Percentiles rank a stretch among this genome's conserved stretches.
Conservation (phyloP, 2,797 vertebrate genomes). For the Tympanoctomys barrerae region DNA sequence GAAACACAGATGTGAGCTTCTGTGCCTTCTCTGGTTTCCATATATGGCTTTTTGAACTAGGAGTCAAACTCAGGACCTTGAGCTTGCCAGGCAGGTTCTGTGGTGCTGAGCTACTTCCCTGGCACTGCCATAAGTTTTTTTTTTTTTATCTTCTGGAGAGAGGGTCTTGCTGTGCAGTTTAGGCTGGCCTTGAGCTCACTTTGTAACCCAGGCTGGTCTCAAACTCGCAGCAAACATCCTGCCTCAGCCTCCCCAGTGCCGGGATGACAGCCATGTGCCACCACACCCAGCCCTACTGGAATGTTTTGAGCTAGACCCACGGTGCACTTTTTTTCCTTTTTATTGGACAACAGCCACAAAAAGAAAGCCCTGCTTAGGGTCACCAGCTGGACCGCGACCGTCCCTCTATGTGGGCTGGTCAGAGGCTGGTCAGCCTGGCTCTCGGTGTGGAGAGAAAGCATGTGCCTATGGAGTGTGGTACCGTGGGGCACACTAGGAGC, state of each 20-base stretch:
- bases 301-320: constrained; percentile 38
- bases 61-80: too few species aligned
- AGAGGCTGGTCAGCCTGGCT: not conserved
- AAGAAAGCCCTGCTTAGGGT: not conserved
- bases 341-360: not conserved
- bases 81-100: too few species aligned
- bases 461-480: not conserved
- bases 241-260: too few species aligned
- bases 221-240: too few species aligned
- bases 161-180: too few species aligned
- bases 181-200: too few species aligned
- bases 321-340: constrained; percentile 42
- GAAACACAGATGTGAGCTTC: not conserved
- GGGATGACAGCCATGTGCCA: too few species aligned
- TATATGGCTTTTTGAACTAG: too few species aligned
- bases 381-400: not conserved
- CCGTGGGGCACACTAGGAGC: not conserved
- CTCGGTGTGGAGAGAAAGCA: too few species aligned
- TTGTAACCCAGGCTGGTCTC: too few species aligned
- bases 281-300: not conserved
- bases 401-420: not conserved
- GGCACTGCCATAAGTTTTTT: constrained; percentile 1
- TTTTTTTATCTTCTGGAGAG: too few species aligned
- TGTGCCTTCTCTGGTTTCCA: not conserved
- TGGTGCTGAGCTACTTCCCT: too few species aligned